These are phyloP conservation scores for Lepidurus couesii DNA, from an alignment of 1,140 invertebrate genomes.

Conservation along the genomic window DNA sequence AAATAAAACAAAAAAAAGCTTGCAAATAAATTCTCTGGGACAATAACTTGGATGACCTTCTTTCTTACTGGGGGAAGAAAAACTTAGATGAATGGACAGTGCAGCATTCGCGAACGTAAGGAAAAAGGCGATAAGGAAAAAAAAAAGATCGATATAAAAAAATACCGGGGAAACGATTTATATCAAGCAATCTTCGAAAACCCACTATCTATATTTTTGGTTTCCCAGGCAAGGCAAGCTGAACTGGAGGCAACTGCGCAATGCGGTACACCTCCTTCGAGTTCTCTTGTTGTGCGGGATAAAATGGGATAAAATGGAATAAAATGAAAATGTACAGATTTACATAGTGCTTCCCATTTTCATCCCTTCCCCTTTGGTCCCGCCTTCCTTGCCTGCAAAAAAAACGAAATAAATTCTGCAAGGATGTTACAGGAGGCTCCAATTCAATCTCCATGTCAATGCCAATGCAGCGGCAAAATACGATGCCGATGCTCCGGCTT, in stretches of 20 bases:
- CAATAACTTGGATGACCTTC: not conserved
- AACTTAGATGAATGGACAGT: not conserved
- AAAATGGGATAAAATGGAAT: not conserved
- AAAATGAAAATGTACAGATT: not conserved
- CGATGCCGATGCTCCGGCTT: not conserved
- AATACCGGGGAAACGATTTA: not conserved
- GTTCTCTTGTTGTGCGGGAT: not conserved
- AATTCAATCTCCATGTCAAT: constrained; percentile 22
- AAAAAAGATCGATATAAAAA: not conserved
- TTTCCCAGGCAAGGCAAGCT: not conserved
- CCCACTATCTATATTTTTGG: constrained; percentile 7
- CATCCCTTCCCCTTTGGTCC: not conserved
- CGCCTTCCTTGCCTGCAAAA: not conserved
- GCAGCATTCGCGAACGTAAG: not conserved
- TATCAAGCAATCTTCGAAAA: constrained; percentile 18
- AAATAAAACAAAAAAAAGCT: not conserved
- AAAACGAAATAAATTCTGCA: not conserved
- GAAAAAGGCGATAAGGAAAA: not conserved
- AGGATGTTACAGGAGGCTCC: not conserved
- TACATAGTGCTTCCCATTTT: not conserved
- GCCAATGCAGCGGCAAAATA: not conserved
- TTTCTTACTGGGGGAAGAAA: not conserved
- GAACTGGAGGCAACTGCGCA: constrained; percentile 8
- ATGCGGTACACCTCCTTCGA: not conserved
- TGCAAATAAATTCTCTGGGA: not conserved